Evolutionary conservation across 1,140 invertebrate species (phyloP).

Genomic region (Parasteatoda tepidariorum): DNA sequence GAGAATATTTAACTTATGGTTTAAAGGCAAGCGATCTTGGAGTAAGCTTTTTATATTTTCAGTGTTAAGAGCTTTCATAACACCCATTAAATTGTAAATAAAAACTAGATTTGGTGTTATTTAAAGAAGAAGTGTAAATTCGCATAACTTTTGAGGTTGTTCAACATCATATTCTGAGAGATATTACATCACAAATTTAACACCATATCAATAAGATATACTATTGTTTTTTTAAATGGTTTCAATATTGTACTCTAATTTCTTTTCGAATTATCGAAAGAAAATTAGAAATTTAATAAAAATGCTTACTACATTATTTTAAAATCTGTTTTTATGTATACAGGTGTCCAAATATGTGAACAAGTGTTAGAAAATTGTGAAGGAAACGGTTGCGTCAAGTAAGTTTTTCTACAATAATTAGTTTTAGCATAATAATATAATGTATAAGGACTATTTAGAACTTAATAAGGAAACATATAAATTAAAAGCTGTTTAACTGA

Average conservation of each 20-base stretch:
- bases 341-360: constrained; percentile 21
- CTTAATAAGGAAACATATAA: not conserved
- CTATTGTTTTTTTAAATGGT: not conserved
- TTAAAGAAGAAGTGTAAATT: too few relatives aligned
- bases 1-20: too few relatives aligned
- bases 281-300: not conserved
- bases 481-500: not conserved
- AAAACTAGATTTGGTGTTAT: too few relatives aligned
- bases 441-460: not conserved
- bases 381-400: constrained; percentile 15
- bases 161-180: not conserved
- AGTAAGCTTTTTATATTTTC: too few relatives aligned
- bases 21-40: too few relatives aligned
- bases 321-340: not conserved
- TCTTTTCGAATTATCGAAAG: not conserved
- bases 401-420: too few relatives aligned
- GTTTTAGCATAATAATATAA: not conserved
- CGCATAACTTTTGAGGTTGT: not conserved
- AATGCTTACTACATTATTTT: not conserved
- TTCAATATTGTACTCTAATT: not conserved
- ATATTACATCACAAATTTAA: not conserved
- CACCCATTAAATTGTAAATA: too few relatives aligned
- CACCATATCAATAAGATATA: not conserved
- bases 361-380: constrained; percentile 19
- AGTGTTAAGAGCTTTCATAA: too few relatives aligned